A percentile compares a stretch with the other conserved stretches of the same genome.
Evolutionary conservation across 2,113 vertebrate species (phyloP).

Genomic region (Puffinus mauretanicus): DNA sequence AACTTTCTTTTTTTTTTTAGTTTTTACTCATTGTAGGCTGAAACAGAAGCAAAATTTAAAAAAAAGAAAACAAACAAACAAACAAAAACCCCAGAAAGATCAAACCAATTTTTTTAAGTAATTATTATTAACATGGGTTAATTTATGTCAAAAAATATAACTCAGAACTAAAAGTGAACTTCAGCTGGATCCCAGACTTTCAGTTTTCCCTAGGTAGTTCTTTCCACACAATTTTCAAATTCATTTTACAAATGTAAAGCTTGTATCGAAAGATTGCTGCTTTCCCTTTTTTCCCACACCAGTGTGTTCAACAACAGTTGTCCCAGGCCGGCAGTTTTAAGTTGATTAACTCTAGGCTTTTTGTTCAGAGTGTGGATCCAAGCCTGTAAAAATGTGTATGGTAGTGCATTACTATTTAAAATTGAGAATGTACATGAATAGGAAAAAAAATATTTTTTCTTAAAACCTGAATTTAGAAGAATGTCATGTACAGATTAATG

Average conservation of each 20-base stretch:
- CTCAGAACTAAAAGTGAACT: not conserved
- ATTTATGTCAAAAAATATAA: not conserved
- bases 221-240: not conserved
- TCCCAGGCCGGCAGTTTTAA: not conserved
- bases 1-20: not conserved
- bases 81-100: not conserved
- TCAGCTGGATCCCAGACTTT: not conserved
- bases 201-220: not conserved
- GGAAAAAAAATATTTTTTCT: not conserved
- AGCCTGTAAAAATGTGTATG: not conserved
- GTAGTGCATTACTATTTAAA: not conserved
- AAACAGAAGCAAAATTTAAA: not conserved
- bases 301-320: not conserved
- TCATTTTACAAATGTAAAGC: not conserved
- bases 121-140: not conserved
- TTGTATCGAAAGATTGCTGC: not conserved
- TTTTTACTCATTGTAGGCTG: not conserved
- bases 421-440: not conserved
- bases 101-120: not conserved
- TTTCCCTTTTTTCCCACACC: not conserved
- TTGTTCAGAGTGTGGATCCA: not conserved
- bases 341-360: not conserved
- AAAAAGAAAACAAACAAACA: not conserved
- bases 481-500: not conserved
- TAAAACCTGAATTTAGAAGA: not conserved